Percentiles rank a stretch among this genome's conserved stretches.
Conservation (phyloP, 2,113 vertebrate genomes). For the Oreocharis arfaki region DNA sequence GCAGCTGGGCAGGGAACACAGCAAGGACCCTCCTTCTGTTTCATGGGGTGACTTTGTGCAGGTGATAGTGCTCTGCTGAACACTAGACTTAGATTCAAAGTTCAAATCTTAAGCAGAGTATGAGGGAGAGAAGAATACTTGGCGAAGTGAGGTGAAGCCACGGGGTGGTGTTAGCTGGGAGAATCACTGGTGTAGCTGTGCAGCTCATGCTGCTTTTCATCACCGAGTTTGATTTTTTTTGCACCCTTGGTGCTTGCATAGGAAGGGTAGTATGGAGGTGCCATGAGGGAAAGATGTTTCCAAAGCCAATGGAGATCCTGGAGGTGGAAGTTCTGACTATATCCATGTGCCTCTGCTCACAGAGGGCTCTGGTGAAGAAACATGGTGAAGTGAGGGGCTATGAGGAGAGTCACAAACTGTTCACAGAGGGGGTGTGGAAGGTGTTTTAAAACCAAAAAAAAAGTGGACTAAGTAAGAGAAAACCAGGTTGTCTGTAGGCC, state of each 20-base stretch:
- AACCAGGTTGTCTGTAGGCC: background rate
- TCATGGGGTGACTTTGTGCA: background rate
- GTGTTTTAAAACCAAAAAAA: background rate
- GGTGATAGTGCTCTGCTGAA: background rate
- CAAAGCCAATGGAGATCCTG: background rate
- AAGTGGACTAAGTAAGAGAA: background rate
- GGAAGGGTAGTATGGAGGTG: background rate
- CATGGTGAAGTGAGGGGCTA: rapidly evolving
- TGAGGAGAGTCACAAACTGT: background rate
- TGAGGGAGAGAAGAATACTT: background rate
- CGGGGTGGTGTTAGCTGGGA: background rate
- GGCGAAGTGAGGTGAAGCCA: background rate
- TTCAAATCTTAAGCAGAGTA: background rate
- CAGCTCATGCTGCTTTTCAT: background rate
- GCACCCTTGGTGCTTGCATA: background rate
- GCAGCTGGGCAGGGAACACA: background rate
- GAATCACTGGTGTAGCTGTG: background rate
- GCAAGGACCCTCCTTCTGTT: background rate
- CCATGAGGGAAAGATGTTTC: background rate
- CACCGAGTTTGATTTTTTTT: background rate
- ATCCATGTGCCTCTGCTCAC: background rate
- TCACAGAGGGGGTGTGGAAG: rapidly evolving
- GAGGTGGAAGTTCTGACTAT: background rate
- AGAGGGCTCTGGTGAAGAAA: background rate
- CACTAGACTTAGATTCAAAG: background rate